These are phyloP conservation scores for Neosilurus mollespiculum DNA, from an alignment of 2,797 vertebrate species.

Conservation along the genomic window DNA sequence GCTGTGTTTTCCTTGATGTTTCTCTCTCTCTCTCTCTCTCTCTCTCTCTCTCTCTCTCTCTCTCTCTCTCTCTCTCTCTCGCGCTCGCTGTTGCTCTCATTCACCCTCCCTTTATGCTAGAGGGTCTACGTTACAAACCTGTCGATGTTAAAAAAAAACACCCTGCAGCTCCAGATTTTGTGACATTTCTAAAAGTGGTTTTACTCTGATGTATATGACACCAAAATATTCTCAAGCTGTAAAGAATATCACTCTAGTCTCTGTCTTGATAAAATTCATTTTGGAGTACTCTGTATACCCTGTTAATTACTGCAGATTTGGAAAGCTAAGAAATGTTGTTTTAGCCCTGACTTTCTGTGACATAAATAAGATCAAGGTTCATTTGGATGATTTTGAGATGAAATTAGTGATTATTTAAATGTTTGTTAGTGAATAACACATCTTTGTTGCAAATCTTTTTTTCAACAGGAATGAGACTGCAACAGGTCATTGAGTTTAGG, in stretches of 20 bases:
- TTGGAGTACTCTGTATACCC: neutral
- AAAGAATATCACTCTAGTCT: neutral
- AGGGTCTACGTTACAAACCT: neutral
- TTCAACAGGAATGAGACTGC: neutral
- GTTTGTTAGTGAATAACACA: neutral
- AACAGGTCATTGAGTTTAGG: neutral
- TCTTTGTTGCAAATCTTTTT: neutral
- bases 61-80: neutral
- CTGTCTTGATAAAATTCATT: neutral
- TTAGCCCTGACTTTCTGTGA: neutral
- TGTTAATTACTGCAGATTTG: neutral
- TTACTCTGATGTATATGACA: neutral
- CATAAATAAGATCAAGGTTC: neutral
- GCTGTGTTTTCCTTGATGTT: slow-evolving; percentile 51
- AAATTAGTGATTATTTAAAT: neutral
- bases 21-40: neutral
- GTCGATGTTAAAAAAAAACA: neutral
- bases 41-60: slow-evolving; percentile 4
- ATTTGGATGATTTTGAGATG: neutral
- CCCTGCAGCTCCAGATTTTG: neutral
- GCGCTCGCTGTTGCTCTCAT: neutral
- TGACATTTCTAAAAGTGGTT: neutral
- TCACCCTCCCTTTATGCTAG: neutral
- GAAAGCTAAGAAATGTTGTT: neutral
- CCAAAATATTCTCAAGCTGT: neutral